Base-by-base conservation (phyloP, 2,888 invertebrate genomes). In the Sipunculus nudus region DNA sequence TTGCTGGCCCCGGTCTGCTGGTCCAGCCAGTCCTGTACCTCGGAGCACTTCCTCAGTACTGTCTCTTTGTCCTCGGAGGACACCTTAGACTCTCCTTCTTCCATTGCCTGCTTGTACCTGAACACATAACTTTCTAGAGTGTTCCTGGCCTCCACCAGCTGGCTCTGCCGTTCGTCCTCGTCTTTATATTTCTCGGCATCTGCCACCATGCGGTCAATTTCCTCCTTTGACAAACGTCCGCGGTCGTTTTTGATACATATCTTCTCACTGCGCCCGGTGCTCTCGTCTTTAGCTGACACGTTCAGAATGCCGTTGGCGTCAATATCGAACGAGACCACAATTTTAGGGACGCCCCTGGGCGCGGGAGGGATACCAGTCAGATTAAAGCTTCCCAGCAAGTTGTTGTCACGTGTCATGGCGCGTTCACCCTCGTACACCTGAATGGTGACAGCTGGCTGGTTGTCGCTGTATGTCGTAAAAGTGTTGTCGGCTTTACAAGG, bases 401-500 rank as follows among this genome's bases (percentile, higher is more conserved):
- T 94, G 87, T 96, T 96, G 82, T 95, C 94, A 81, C 92, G 94
- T 74, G 95, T 94, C 95, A 95, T 94, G 53, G 94, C 93, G 74
- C 95, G 90, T 86, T 96, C 95, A 63, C 93, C 95, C 86, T 95
- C 94, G 80, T 90, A 95, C 2, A 95, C 94, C 49, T 75, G 75
- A 35, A 77, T 75, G 46, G 57, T 63, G 13, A 78, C 76, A 5
- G 65, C 74, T 8, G 78, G 75, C 78, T 96, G 95, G 76, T 94
- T 94, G 83, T 96, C 95, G 28, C 92, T 87, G 79, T 94, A 95
- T 0, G 95, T 96, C 1, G 94, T 92, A 78, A 95, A 96, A 0
- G 67, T 78, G 63, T 84, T 62, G 6, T 68, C 67, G 13, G 70
- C 65, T 52, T 78, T 77, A 23, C 75, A 72, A 16, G 84, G 84